phyloP scores from a whole-genome alignment of 2,113 vertebrate species.

The Delphinapterus leucas region DNA sequence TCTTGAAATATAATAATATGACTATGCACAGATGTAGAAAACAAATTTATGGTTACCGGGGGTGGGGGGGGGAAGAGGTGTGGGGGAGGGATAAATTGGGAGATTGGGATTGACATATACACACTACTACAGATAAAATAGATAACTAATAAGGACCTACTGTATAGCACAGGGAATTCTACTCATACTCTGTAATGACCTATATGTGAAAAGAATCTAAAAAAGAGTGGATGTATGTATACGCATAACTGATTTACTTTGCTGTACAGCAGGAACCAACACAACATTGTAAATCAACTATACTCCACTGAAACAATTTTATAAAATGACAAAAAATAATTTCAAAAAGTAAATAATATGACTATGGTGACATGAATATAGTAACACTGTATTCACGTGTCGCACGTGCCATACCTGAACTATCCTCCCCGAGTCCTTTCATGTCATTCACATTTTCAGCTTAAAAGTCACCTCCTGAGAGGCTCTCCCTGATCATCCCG shows the following conservation, averaged over 20 bases:
- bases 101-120: no score
- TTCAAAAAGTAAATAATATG: not conserved
- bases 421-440: not conserved
- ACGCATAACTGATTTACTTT: not conserved
- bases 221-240: not conserved
- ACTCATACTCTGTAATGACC: not conserved
- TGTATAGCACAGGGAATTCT: not conserved
- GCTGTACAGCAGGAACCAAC: not conserved
- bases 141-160: not conserved
- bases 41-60: not conserved
- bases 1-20: not conserved
- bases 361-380: not conserved
- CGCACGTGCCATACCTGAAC: accelerated
- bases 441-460: not conserved
- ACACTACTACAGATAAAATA: not conserved
- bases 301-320: not conserved
- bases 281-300: not conserved
- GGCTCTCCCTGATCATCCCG: not conserved
- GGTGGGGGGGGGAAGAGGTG: not conserved
- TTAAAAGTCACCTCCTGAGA: not conserved
- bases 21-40: not conserved
- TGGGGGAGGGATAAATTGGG: not conserved
- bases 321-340: not conserved
- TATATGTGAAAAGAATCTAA: not conserved
- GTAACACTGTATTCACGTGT: not conserved